phyloP scores from a whole-genome alignment of 2,113 vertebrate species.

The Aegithalos caudatus region DNA sequence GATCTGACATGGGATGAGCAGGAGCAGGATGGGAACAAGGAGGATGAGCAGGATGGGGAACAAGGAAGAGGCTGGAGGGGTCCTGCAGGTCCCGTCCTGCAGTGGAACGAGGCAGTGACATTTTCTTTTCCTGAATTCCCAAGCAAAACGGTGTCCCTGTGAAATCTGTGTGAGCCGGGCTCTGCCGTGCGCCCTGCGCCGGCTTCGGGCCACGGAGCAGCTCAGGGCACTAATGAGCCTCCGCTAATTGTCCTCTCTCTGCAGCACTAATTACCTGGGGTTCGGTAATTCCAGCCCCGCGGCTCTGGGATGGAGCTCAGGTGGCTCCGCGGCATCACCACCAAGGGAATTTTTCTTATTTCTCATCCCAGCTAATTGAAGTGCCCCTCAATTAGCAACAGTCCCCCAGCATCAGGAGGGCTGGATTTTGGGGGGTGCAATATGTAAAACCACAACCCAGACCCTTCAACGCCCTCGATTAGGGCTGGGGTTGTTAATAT shows the following conservation, averaged over 20 bases:
- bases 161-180: rapidly evolving
- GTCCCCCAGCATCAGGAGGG: neutral
- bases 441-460: rapidly evolving
- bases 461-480: rapidly evolving
- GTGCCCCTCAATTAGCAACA: neutral
- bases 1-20: rapidly evolving
- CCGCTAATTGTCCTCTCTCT: neutral
- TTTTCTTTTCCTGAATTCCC: neutral
- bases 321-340: neutral
- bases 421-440: neutral
- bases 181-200: neutral
- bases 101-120: rapidly evolving
- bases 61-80: neutral
- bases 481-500: neutral
- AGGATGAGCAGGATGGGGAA: neutral
- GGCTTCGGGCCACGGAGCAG: neutral
- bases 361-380: neutral
- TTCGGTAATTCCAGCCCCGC: neutral
- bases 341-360: neutral
- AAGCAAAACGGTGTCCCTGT: rapidly evolving
- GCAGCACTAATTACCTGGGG: conserved; percentile 30
- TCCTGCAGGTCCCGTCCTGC: neutral
- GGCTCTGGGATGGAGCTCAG: neutral
- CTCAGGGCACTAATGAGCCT: neutral
- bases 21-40: no score